Base-by-base conservation (phyloP, 1,140 invertebrate genomes). In the Steinernema feltiae region DNA sequence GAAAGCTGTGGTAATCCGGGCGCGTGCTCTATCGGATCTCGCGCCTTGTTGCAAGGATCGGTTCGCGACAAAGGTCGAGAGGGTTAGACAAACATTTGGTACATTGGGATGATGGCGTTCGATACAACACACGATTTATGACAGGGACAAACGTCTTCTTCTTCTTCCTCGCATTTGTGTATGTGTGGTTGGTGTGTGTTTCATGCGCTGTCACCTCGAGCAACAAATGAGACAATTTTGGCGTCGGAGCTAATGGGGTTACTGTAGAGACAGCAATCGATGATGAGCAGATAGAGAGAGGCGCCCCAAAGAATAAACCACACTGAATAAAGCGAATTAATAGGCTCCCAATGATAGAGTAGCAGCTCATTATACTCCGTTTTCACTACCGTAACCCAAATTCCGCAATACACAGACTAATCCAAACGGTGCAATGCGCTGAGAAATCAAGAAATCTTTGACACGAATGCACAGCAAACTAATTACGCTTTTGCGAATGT, bases 11-110 rank as follows among this genome's bases (percentile, higher is more conserved):
- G 53, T 63, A 63, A 63, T 63, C 53, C 53, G n/a, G n/a, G n/a
- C n/a, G 53, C 53, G 53, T 15, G 53, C 53, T 63, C 53, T 63
- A 63, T 63, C 53, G 53, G 53, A 63, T 63, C 53, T 63, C 53
- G 53, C 53, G 53, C 53, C 53, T 63, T 63, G 53, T 63, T 63
- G 53, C 53, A 63, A 63, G 53, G 53, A 63, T 63, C 15, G 3
- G 2, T 21, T 7, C 53, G 53, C 53, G 35, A n/a, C 53, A 63
- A 63, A 63, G 53, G 53, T 63, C 53, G 53, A 63, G 53, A 63
- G 53, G 53, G 53, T 63, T 63, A 63, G 53, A 63, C 53, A 63
- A 63, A 63, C 53, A 63, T 63, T 63, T 63, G 53, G 53, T 63
- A 63, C 53, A 63, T 15, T 21, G 41, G n/a, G 41, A 7, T n/a